These are phyloP conservation scores for Garra rufa DNA, from an alignment of 2,113 vertebrate genomes.

Conservation along the genomic window DNA sequence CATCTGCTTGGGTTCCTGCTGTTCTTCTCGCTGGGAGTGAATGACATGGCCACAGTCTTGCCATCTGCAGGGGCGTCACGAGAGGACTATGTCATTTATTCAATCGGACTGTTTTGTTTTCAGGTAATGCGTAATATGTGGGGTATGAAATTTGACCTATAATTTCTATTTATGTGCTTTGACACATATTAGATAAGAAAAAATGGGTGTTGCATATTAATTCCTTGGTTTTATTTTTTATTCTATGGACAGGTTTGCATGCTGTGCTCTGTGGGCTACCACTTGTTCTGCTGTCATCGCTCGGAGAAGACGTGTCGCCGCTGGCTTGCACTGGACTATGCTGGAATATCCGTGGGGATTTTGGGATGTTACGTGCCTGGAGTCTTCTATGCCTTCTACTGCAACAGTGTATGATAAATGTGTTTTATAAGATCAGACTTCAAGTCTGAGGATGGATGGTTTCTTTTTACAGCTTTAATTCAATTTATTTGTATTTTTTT, in stretches of 20 bases:
- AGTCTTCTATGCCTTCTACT: slow-evolving; percentile 98
- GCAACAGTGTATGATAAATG: slow-evolving; percentile 83
- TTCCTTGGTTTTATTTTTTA: background rate
- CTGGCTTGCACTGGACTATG: slow-evolving; percentile 95
- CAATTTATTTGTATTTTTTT: background rate
- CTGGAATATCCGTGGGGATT: slow-evolving; percentile 95
- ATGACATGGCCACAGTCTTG: slow-evolving; percentile 87
- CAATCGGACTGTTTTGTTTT: slow-evolving; percentile 95
- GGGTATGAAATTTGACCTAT: background rate
- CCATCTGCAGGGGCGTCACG: slow-evolving; percentile 87
- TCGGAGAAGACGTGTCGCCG: slow-evolving; percentile 94
- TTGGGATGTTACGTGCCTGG: slow-evolving; percentile 97
- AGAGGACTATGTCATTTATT: slow-evolving; percentile 96
- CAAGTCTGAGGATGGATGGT: background rate
- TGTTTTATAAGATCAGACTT: background rate
- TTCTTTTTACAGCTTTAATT: background rate
- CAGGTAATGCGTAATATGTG: slow-evolving; percentile 76
- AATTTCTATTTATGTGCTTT: background rate
- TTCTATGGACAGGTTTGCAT: slow-evolving; percentile 87
- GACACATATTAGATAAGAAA: background rate
- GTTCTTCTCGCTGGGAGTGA: slow-evolving; percentile 90
- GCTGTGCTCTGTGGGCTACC: slow-evolving; percentile 97
- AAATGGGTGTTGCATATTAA: background rate
- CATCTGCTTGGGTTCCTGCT: slow-evolving; percentile 94
- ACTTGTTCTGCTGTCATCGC: slow-evolving; percentile 95